phyloP scores from a whole-genome alignment of 2,797 vertebrate species.

The Urocyon cinereoargenteus region DNA sequence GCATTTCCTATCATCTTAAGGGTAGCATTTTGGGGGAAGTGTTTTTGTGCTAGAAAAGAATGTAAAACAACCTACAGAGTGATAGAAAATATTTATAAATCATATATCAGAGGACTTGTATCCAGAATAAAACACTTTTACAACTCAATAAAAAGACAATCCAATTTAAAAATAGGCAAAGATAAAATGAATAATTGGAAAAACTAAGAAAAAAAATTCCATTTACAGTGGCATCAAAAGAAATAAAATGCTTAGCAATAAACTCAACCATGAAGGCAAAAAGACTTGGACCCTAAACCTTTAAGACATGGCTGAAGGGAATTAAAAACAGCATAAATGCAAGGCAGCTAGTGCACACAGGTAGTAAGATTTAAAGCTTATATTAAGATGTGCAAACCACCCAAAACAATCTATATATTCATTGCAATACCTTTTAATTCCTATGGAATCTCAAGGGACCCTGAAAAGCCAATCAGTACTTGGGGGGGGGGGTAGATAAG shows the following conservation, averaged over 20 bases:
- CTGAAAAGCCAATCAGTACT: background rate
- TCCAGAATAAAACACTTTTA: background rate
- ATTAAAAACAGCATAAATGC: background rate
- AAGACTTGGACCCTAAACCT: background rate
- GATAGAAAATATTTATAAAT: conserved; percentile 11
- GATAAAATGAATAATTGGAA: background rate
- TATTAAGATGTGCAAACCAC: background rate
- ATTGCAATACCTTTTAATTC: background rate
- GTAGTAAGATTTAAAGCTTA: background rate
- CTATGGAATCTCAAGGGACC: background rate
- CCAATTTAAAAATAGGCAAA: background rate
- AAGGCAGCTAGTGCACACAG: background rate
- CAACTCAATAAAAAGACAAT: background rate
- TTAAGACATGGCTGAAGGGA: background rate
- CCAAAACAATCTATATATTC: background rate
- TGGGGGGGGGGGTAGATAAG: background rate
- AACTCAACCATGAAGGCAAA: background rate
- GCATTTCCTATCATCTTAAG: background rate
- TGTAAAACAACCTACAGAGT: background rate
- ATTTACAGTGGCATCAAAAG: background rate
- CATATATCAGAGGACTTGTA: background rate
- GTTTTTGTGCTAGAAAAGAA: conserved; percentile 22
- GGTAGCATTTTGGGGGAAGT: background rate
- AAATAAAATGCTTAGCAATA: conserved; percentile 12
- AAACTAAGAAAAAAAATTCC: background rate